Percentiles rank a stretch among this genome's conserved stretches.
Evolutionary conservation across 1,140 invertebrate genomes (phyloP).

Genomic region (Drosophila pandora): DNA sequence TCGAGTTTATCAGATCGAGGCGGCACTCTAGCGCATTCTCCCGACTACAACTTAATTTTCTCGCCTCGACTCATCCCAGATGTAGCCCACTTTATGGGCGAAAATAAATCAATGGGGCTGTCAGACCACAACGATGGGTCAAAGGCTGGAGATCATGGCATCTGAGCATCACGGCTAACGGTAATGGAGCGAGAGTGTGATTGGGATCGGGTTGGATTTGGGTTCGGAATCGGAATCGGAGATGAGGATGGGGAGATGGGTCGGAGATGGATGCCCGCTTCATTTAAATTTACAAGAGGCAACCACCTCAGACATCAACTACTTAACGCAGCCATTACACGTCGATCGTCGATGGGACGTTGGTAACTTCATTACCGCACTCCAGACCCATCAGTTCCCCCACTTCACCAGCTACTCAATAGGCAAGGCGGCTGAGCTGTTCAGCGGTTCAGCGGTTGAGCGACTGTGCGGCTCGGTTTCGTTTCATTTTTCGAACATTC

Average conservation of each 20-base stretch:
- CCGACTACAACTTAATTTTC: constrained; percentile 79
- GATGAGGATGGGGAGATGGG: not conserved
- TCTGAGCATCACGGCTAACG: constrained; percentile 52
- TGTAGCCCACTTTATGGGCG: constrained; percentile 53
- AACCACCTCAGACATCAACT: constrained; percentile 64
- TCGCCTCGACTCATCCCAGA: constrained; percentile 60
- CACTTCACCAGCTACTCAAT: constrained; percentile 61
- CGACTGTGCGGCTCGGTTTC: constrained; percentile 57
- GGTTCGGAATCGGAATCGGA: constrained; percentile 18
- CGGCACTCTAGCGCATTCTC: constrained; percentile 19
- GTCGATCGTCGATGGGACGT: constrained; percentile 37
- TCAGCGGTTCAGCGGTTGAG: not conserved
- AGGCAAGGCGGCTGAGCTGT: constrained; percentile 30
- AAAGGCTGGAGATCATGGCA: constrained; percentile 67
- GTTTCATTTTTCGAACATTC: constrained; percentile 77
- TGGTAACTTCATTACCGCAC: constrained; percentile 79
- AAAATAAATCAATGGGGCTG: constrained; percentile 71
- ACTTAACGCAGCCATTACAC: constrained; percentile 82
- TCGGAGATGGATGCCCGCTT: constrained; percentile 52
- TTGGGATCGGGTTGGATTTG: constrained; percentile 13
- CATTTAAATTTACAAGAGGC: constrained; percentile 81
- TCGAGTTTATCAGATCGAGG: constrained; percentile 57
- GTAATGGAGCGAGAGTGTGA: constrained; percentile 40
- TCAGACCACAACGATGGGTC: constrained; percentile 57
- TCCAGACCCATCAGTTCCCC: constrained; percentile 40